Evolutionary conservation across 2,888 invertebrate species (phyloP).

Genomic region (Habrosyne pyritoides): DNA sequence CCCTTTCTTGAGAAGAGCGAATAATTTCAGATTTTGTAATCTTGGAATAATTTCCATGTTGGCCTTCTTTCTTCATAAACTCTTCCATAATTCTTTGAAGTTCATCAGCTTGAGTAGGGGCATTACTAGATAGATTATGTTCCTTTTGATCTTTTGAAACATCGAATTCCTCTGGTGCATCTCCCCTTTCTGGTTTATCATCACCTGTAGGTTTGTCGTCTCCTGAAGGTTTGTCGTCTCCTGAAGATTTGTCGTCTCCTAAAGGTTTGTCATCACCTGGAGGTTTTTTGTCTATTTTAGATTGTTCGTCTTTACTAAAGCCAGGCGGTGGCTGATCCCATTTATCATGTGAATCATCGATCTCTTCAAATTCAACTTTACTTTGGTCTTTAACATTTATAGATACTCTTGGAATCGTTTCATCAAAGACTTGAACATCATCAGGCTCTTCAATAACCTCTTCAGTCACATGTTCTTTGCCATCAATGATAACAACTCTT

Average conservation of each 20-base stretch:
- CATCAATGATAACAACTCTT: conserved; percentile 90
- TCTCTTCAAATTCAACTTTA: conserved; percentile 67
- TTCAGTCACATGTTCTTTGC: conserved; percentile 92
- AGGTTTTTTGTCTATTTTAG: conserved; percentile 23
- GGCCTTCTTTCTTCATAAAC: conserved; percentile 56
- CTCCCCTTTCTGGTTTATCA: conserved; percentile 24
- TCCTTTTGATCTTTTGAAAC: conserved; percentile 6
- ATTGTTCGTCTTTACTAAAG: conserved; percentile 23
- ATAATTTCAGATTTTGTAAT: conserved; percentile 21
- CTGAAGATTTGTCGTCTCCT: conserved; percentile 16
- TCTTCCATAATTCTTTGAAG: conserved; percentile 48
- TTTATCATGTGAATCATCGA: conserved; percentile 51
- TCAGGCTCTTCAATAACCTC: conserved; percentile 94
- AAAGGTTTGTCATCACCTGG: neutral
- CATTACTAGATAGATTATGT: conserved; percentile 19
- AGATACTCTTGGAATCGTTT: conserved; percentile 88
- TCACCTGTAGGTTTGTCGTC: conserved; percentile 13
- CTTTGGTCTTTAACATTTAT: conserved; percentile 86
- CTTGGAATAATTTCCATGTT: conserved; percentile 27
- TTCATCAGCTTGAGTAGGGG: conserved; percentile 36
- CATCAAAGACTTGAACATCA: conserved; percentile 87
- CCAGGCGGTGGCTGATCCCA: conserved; percentile 41
- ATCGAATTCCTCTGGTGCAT: conserved; percentile 22
- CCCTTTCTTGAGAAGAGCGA: conserved; percentile 35
- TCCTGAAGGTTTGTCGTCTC: no score